These are phyloP conservation scores for Drepanosiphum platanoidis DNA, from an alignment of 2,888 invertebrate species.

Conservation along the genomic window DNA sequence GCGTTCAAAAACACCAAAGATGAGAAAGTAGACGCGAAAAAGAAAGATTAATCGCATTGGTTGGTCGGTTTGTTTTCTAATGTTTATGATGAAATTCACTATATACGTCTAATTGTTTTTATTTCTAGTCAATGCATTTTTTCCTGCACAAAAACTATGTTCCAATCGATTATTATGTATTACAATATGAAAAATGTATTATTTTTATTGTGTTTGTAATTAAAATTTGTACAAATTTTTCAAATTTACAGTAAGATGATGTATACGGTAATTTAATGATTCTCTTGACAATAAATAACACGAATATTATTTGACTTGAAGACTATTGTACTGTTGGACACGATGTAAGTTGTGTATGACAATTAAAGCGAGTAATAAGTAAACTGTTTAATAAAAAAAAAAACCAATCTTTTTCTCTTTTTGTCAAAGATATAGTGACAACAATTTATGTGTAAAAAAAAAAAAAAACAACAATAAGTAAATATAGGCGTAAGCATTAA, in stretches of 20 bases:
- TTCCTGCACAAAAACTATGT: constrained; percentile 21
- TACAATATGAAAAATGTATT: constrained; percentile 15
- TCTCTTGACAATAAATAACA: background rate
- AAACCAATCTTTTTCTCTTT: too few relatives aligned
- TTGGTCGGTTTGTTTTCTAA: background rate
- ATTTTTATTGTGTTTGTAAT: constrained; percentile 24
- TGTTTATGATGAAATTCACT: background rate
- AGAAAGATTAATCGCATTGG: constrained; percentile 75
- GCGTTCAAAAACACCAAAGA: constrained; percentile 87
- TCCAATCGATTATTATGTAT: constrained; percentile 11
- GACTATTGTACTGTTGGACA: background rate
- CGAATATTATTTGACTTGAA: background rate
- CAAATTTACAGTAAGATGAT: background rate
- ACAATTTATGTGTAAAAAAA: too few relatives aligned
- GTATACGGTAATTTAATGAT: constrained; percentile 5
- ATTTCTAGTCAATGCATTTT: constrained; percentile 45
- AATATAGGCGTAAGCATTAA: too few relatives aligned
- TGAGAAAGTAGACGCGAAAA: constrained; percentile 79
- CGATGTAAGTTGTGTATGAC: too few relatives aligned
- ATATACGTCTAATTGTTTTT: constrained; percentile 19
- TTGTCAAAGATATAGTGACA: too few relatives aligned
- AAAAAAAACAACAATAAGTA: too few relatives aligned
- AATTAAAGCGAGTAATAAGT: too few relatives aligned
- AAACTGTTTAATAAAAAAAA: too few relatives aligned
- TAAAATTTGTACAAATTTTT: constrained; percentile 31